These are phyloP conservation scores for Pammene aurita DNA, from an alignment of 2,888 invertebrate genomes.

Conservation along the genomic window DNA sequence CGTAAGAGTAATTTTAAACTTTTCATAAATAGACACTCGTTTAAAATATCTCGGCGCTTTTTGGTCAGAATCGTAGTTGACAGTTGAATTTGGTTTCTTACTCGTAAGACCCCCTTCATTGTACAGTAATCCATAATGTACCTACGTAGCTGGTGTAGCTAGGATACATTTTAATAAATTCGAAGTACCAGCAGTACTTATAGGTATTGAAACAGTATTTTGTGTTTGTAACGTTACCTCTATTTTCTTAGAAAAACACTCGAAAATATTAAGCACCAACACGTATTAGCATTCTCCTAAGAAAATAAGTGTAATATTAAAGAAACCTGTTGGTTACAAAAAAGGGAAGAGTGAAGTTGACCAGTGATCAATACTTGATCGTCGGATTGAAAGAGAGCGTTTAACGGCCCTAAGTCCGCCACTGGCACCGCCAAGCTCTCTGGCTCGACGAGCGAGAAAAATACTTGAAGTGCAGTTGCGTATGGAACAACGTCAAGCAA, in stretches of 20 bases:
- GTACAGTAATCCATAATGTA: constrained; percentile 77
- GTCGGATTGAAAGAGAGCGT: constrained; percentile 38
- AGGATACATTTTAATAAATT: constrained; percentile 81
- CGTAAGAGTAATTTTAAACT: constrained; percentile 70
- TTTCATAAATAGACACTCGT: constrained; percentile 68
- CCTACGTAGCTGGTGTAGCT: constrained; percentile 75
- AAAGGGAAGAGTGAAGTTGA: constrained; percentile 43
- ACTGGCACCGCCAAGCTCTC: constrained; percentile 45
- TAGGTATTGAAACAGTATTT: constrained; percentile 66
- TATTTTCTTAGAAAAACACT: constrained; percentile 63
- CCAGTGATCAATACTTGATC: constrained; percentile 13
- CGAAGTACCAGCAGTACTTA: constrained; percentile 61
- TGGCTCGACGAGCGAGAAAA: constrained; percentile 47
- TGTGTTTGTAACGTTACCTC: constrained; percentile 63
- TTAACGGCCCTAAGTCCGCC: constrained; percentile 73
- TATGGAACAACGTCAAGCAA: constrained; percentile 77
- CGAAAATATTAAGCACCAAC: constrained; percentile 73
- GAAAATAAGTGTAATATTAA: constrained; percentile 55
- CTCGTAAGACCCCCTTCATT: constrained; percentile 72
- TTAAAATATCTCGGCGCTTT: constrained; percentile 65
- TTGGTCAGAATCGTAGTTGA: constrained; percentile 67
- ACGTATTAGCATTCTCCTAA: constrained; percentile 69
- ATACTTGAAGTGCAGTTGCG: constrained; percentile 56
- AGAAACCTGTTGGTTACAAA: constrained; percentile 51
- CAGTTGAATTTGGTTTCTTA: constrained; percentile 61